Percentiles rank a stretch among this genome's conserved stretches.
Conservation (phyloP, 2,888 invertebrate genomes). For the Idaea biselata region DNA sequence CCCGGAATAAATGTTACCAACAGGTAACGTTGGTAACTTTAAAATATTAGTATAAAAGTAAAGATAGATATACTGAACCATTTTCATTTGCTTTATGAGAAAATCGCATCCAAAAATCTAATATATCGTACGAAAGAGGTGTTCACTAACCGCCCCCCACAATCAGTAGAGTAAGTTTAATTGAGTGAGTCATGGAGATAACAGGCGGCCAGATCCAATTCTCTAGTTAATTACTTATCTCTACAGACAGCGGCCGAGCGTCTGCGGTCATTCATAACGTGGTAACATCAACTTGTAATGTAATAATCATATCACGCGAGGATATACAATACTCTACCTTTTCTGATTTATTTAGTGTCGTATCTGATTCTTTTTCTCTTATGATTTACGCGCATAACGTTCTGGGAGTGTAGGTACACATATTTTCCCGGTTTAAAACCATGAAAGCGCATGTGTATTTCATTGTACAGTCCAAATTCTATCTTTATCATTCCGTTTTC, state of each 20-base stretch:
- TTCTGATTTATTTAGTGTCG: neutral
- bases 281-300: conserved; percentile 2
- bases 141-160: neutral
- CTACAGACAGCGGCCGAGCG: conserved; percentile 27
- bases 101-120: neutral
- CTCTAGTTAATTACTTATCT: conserved; percentile 46
- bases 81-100: too few species aligned
- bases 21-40: too few species aligned
- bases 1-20: too few species aligned
- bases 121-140: neutral
- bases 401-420: neutral
- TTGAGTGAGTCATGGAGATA: conserved; percentile 48
- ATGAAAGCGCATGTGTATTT: neutral
- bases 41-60: too few species aligned
- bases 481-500: conserved; percentile 14
- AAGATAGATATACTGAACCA: too few species aligned
- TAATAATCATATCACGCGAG: conserved; percentile 6
- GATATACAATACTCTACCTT: neutral
- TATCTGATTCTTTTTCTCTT: neutral
- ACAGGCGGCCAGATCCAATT: conserved; percentile 48
- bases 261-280: conserved; percentile 22
- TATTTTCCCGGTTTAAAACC: neutral
- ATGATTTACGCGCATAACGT: neutral
- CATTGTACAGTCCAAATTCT: neutral
- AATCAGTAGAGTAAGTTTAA: conserved; percentile 22